phyloP scores from a whole-genome alignment of 1,140 invertebrate genomes.

The Branchinecta lynchi region DNA sequence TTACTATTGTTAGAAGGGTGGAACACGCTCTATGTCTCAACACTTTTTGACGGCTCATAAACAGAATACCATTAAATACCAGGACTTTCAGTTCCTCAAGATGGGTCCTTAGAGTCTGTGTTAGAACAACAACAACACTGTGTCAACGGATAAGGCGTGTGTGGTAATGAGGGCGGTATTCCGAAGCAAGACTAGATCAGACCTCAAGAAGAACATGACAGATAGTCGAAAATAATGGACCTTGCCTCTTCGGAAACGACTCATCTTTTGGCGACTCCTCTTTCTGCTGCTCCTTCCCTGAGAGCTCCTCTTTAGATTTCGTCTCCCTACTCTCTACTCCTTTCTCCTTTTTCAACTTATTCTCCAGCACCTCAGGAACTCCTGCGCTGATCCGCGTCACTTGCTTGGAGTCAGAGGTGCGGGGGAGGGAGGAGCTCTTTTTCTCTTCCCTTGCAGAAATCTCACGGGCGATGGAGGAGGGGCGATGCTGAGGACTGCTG shows the following conservation, averaged over 20 bases:
- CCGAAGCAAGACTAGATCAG: no score
- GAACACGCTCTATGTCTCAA: no score
- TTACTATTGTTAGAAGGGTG: no score
- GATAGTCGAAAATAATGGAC: not conserved
- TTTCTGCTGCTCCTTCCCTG: not conserved
- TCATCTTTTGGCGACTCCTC: not conserved
- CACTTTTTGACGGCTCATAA: no score
- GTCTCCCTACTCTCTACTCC: not conserved
- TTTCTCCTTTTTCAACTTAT: not conserved
- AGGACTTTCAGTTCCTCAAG: no score
- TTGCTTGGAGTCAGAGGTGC: not conserved
- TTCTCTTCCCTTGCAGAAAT: not conserved
- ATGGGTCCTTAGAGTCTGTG: no score
- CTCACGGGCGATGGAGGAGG: not conserved
- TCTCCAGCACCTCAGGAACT: not conserved
- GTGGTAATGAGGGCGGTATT: no score
- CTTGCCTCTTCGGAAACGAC: not conserved
- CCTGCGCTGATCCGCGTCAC: not conserved
- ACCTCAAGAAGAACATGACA: no score
- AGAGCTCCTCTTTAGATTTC: not conserved
- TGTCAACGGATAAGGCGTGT: no score
- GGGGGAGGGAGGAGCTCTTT: not conserved
- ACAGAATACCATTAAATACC: no score
- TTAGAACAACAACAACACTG: no score
- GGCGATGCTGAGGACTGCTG: not conserved